These are phyloP conservation scores for Portunus trituberculatus DNA, from an alignment of 1,140 invertebrate genomes.

Conservation along the genomic window DNA sequence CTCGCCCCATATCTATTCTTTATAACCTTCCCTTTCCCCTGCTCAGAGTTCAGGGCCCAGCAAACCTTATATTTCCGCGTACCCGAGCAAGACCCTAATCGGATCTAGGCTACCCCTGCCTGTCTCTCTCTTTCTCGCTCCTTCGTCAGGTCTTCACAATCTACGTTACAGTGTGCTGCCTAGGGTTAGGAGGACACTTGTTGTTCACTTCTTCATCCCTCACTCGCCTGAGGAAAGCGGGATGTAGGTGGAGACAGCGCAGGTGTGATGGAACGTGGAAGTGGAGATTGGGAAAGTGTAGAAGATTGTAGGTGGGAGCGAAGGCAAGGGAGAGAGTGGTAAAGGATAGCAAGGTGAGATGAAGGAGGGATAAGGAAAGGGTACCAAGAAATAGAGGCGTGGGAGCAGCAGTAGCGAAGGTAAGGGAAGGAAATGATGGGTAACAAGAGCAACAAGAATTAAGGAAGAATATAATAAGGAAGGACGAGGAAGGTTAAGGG, in stretches of 20 bases:
- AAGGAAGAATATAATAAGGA: neutral
- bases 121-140: neutral
- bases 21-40: neutral
- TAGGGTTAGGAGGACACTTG: neutral
- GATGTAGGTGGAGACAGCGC: neutral
- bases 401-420: neutral
- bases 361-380: constrained; percentile 20
- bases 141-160: neutral
- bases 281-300: too few species aligned
- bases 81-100: neutral
- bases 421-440: neutral
- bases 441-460: neutral
- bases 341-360: neutral
- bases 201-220: neutral
- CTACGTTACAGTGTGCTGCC: neutral
- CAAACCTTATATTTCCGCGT: constrained; percentile 23
- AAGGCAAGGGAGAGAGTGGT: neutral
- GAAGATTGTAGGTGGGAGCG: neutral
- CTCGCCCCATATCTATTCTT: neutral
- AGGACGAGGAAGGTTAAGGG: neutral
- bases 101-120: neutral
- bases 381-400: neutral
- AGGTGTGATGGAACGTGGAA: neutral
- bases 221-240: neutral
- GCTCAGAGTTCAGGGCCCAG: neutral